Evolutionary conservation across 2,797 vertebrate genomes (phyloP), one percentile per base, ranked within the genome.

Genomic region (Helicolenus hilgendorfi): DNA sequence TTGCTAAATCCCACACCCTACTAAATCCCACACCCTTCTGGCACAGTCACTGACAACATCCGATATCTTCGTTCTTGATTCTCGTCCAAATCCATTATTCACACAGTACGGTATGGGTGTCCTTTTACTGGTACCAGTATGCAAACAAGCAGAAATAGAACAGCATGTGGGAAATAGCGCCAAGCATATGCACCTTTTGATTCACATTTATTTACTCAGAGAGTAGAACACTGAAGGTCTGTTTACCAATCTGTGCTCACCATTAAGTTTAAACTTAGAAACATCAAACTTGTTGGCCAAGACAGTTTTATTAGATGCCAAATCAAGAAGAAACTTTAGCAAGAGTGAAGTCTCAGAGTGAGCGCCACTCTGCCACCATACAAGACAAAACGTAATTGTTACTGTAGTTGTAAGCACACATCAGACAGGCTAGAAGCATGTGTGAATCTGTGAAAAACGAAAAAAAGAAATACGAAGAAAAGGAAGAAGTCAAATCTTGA

Each of bases 301-400:
- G 76, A 87, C 79, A 83, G 64, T 81, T 89, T 88, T 79, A 85
- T 88, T 85, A 78, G 29, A 83, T 38, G 36, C 13, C 41, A 55
- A 70, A 70, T 85, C 41, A 69, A 72, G 56, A 33, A 9, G 67
- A 72, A 24, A 35, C 22, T 71, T 70, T 56, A 22, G 29, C 27
- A 49, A n/a, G 72, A 64, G 36, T 15, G n/a, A 79, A 4, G 60
- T 5, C 24, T 67, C n/a, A 11, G 41, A 68, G 62, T 36, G 63
- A 67, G 81, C 63, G 38, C 3, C 60, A 55, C 7, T 6, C 26
- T 13, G 59, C 11, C 1, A 14, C 29, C 15, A 26, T 0, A 22
- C 26, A 4, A 76, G 68, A 77, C 29, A 26, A 9, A 56, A 36
- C 20, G 26, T 72, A 29, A 22, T 41, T 41, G 58, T 49, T 27